Percentiles rank a stretch among this genome's conserved stretches.
phyloP scores from a whole-genome alignment of 1,140 invertebrate species.

The Pseudomyrmex concolor region DNA sequence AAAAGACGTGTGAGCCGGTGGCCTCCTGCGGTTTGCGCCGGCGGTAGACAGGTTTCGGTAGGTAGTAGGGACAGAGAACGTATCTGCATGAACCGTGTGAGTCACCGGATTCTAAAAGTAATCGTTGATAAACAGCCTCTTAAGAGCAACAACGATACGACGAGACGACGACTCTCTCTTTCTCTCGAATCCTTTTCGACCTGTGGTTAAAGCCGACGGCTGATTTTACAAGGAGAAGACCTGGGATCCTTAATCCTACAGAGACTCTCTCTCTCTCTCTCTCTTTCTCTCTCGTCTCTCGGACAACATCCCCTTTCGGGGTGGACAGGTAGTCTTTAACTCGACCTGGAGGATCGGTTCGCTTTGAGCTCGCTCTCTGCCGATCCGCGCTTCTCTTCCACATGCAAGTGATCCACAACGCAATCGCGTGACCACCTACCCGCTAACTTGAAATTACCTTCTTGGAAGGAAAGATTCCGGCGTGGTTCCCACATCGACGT shows the following conservation, averaged over 20 bases:
- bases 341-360: constrained; percentile 65
- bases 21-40: constrained; percentile 37
- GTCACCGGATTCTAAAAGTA: constrained; percentile 55
- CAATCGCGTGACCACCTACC: constrained; percentile 81
- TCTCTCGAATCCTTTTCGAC: not conserved
- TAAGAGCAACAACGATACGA: constrained; percentile 12
- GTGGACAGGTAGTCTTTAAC: constrained; percentile 66
- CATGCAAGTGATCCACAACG: constrained; percentile 40
- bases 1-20: constrained; percentile 34
- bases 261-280: too few species aligned
- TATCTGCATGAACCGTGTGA: constrained; percentile 49
- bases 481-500: constrained; percentile 70
- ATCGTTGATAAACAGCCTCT: constrained; percentile 56
- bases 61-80: constrained; percentile 13
- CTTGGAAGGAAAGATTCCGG: constrained; percentile 75
- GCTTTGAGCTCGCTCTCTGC: constrained; percentile 52
- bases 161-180: not conserved
- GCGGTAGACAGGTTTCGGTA: constrained; percentile 25
- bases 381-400: constrained; percentile 18
- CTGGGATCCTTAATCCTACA: too few species aligned
- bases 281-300: too few species aligned
- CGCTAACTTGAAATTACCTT: constrained; percentile 81
- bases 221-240: not conserved
- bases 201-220: not conserved
- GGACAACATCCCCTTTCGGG: constrained; percentile 31